These are phyloP conservation scores for Lepeophtheirus salmonis DNA, from an alignment of 1,140 invertebrate genomes.

Conservation along the genomic window DNA sequence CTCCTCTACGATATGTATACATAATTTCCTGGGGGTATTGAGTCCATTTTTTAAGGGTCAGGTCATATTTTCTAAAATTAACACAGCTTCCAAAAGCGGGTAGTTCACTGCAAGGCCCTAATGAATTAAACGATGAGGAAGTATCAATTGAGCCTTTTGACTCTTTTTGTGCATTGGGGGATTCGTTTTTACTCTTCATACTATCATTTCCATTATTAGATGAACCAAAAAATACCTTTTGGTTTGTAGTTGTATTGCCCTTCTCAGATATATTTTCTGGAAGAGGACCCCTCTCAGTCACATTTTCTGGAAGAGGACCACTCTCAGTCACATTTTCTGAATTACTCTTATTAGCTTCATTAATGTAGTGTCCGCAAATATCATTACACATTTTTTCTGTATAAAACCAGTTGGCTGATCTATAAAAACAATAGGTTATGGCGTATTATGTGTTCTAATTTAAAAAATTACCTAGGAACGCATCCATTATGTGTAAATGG, in stretches of 20 bases:
- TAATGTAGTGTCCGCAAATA: neutral
- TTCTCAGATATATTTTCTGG: too few relatives aligned
- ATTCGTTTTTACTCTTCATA: too few relatives aligned
- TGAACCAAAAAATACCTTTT: too few relatives aligned
- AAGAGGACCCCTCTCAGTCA: too few relatives aligned
- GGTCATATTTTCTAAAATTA: neutral
- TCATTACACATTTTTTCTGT: neutral
- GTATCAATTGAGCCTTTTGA: too few relatives aligned
- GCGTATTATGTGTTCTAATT: neutral
- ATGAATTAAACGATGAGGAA: too few relatives aligned
- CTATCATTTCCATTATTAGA: too few relatives aligned
- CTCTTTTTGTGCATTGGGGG: too few relatives aligned
- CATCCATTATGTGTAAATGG: neutral
- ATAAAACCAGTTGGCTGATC: neutral
- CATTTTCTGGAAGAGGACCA: too few relatives aligned
- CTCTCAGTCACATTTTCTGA: too few relatives aligned
- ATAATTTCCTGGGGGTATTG: neutral
- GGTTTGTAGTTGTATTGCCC: too few relatives aligned
- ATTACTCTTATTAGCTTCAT: too few relatives aligned
- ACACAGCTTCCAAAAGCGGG: neutral
- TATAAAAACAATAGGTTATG: neutral
- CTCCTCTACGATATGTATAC: neutral
- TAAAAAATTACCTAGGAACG: neutral
- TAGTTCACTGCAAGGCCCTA: neutral
- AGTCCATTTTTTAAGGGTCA: neutral